Base-by-base conservation (phyloP, 2,113 vertebrate genomes). In the Thomomys bottae region DNA sequence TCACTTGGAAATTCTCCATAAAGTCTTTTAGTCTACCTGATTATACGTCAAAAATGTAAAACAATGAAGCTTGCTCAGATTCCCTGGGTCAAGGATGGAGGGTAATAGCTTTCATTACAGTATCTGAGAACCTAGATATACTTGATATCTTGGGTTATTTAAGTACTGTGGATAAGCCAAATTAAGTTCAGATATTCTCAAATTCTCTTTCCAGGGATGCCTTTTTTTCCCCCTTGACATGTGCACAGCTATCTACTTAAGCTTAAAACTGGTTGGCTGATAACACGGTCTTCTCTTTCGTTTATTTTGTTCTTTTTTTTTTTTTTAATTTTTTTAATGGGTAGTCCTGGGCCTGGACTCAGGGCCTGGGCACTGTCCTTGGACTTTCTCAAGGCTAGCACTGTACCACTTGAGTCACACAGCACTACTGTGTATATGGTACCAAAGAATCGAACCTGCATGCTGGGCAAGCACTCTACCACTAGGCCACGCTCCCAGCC, bases 261-360 rank as follows among this genome's bases (percentile, higher is more conserved):
- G 59, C 59, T 83, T 89, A 3, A 61, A 42, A 68, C 26, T 42
- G 71, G 7, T 30, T 42, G 71, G 7, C 73, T 73, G 42, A 7
- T 67, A 72, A 34, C 72, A 63, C 14, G 26, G 45, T 87, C 72
- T 72, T 66, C 32, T 94, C 30, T 66, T 84, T 42, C 66, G 71
- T 38, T 89, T 85, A 87, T 66, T 79, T 73, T 84, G 36, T 76
- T 80, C 36, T 87, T 91, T n/a, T n/a, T n/a, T n/a, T n/a, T n/a
- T n/a, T n/a, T n/a, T n/a, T n/a, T n/a, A n/a, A n/a, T n/a, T n/a
- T n/a, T n/a, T n/a, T n/a, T n/a, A n/a, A n/a, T n/a, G n/a, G n/a
- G n/a, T n/a, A n/a, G n/a, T n/a, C n/a, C n/a, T n/a, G n/a, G n/a
- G n/a, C n/a, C n/a, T n/a, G n/a, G n/a, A n/a, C n/a, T n/a, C n/a